Conservation (phyloP, 2,113 vertebrate species). For the Oreochromis spilurus region DNA sequence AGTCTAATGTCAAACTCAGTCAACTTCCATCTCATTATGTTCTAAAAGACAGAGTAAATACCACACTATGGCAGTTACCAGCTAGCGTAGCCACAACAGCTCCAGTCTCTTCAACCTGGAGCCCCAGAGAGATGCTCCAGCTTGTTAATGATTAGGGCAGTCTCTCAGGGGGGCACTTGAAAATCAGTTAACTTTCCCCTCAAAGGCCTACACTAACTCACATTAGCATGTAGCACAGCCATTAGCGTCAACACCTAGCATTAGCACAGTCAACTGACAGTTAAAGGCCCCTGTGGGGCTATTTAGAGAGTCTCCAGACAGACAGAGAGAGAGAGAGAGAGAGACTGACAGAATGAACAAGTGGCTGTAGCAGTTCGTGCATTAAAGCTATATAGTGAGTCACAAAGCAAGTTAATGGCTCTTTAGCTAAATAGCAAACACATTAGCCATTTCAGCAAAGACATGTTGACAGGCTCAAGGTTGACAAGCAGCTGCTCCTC, state of each 20-base stretch:
- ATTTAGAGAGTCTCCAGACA: slow-evolving; percentile 42
- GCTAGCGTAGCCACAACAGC: background rate
- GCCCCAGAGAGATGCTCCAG: slow-evolving; percentile 25
- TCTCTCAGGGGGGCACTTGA: slow-evolving; percentile 49
- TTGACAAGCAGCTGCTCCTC: slow-evolving; percentile 29
- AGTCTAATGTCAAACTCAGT: background rate
- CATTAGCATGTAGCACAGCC: slow-evolving; percentile 58
- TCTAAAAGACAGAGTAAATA: background rate
- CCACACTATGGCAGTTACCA: background rate
- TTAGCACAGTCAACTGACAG: slow-evolving; percentile 45
- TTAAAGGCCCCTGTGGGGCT: slow-evolving; percentile 51
- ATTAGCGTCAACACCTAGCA: slow-evolving; percentile 58
- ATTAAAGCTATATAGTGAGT: slow-evolving; percentile 36
- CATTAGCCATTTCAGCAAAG: slow-evolving; percentile 35
- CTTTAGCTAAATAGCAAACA: slow-evolving; percentile 50
- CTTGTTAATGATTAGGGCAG: slow-evolving; percentile 32
- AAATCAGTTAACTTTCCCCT: slow-evolving; percentile 66
- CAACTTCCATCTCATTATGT: background rate
- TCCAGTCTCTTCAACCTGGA: background rate
- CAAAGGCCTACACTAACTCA: slow-evolving; percentile 32
- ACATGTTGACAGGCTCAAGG: slow-evolving; percentile 33
- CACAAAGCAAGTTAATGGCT: slow-evolving; percentile 48
- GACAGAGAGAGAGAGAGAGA: background rate
- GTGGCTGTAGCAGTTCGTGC: slow-evolving; percentile 31
- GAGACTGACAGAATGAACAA: slow-evolving; percentile 48